Conservation (phyloP, 2,113 vertebrate genomes). For the Anthoscopus minutus region DNA sequence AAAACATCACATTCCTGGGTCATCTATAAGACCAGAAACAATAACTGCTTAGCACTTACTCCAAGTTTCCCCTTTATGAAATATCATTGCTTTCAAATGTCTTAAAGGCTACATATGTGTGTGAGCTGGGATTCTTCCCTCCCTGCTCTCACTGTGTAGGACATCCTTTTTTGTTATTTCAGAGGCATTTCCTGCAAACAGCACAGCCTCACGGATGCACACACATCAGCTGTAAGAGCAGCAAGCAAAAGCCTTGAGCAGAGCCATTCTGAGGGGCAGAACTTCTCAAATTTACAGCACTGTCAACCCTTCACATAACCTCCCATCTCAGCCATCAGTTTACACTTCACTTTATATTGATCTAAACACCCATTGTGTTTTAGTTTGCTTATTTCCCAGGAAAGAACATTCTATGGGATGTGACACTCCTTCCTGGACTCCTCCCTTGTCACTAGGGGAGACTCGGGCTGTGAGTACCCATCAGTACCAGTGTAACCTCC, state of each 20-base stretch:
- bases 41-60: conserved; percentile 39
- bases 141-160: background rate
- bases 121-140: background rate
- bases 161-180: background rate
- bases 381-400: background rate
- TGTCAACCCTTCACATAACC: background rate
- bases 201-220: background rate
- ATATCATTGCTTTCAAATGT: background rate
- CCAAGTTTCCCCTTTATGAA: conserved; percentile 32
- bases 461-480: background rate
- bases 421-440: background rate
- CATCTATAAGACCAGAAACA: conserved; percentile 67
- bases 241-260: background rate
- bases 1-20: conserved; percentile 76
- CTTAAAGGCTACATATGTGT: background rate
- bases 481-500: background rate
- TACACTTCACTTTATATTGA: background rate
- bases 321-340: background rate
- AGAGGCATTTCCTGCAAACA: background rate
- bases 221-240: background rate
- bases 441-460: background rate
- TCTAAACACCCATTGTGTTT: background rate
- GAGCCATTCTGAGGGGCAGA: background rate
- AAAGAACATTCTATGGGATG: background rate
- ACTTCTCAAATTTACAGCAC: background rate